These are phyloP conservation scores for Trypoxylon attenuatum DNA, from an alignment of 2,888 invertebrate species.

Conservation along the genomic window DNA sequence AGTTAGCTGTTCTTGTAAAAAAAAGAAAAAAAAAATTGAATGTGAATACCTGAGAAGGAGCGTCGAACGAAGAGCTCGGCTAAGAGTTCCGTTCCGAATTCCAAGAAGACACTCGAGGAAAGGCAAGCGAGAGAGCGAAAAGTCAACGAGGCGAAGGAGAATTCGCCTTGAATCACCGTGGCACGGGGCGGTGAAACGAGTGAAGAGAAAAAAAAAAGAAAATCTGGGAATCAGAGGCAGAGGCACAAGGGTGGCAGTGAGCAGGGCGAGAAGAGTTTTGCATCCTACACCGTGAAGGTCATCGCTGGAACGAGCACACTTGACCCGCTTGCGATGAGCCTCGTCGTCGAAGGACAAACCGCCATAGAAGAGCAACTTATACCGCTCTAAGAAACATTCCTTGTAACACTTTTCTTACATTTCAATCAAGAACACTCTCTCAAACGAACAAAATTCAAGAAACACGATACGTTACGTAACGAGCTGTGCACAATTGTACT, in stretches of 20 bases:
- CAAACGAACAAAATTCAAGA: too few species aligned
- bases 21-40: too few species aligned
- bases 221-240: neutral
- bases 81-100: too few species aligned
- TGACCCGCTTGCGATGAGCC: constrained; percentile 44
- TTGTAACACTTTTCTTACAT: too few species aligned
- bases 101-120: neutral
- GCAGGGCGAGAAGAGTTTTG: constrained; percentile 30
- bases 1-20: too few species aligned
- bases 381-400: too few species aligned
- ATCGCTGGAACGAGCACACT: constrained; percentile 43
- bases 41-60: too few species aligned
- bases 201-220: neutral
- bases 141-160: neutral
- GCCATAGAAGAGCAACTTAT: too few species aligned
- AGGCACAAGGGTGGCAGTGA: neutral
- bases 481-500: too few species aligned
- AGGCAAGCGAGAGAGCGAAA: neutral
- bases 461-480: too few species aligned
- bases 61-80: too few species aligned
- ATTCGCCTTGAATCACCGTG: neutral
- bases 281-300: constrained; percentile 49
- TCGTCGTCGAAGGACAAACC: constrained; percentile 33
- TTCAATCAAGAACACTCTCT: too few species aligned
- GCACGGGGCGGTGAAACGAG: neutral